Percentiles rank a stretch among this genome's conserved stretches.
Evolutionary conservation across 1,140 invertebrate genomes (phyloP).

Genomic region (Gonioctena quinquepunctata): DNA sequence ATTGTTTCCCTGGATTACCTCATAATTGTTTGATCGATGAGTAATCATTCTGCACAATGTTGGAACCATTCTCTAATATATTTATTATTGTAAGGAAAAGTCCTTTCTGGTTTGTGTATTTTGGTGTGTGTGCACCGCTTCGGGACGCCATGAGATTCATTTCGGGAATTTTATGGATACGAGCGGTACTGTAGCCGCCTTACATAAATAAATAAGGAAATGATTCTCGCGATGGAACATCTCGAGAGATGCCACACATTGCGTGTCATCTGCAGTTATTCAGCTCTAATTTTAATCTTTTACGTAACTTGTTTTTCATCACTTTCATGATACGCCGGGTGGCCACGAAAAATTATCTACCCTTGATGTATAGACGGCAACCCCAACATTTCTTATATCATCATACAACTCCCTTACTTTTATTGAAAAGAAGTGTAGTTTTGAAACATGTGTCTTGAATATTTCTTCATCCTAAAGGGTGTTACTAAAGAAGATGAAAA

Average conservation of each 20-base stretch:
- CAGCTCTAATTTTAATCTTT: slow-evolving; percentile 22
- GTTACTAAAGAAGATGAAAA: too few relatives aligned
- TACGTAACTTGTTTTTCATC: background rate
- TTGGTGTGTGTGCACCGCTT: slow-evolving; percentile 11
- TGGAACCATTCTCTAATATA: slow-evolving; percentile 8
- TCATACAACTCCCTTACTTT: too few relatives aligned
- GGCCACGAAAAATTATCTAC: background rate
- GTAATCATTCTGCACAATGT: too few relatives aligned
- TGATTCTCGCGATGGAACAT: slow-evolving; percentile 37
- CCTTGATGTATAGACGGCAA: too few relatives aligned
- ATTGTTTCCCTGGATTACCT: too few relatives aligned
- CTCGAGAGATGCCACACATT: slow-evolving; percentile 32
- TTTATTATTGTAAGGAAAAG: slow-evolving; percentile 9
- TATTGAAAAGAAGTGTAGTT: too few relatives aligned
- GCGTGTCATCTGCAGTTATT: slow-evolving; percentile 22
- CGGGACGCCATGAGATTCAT: slow-evolving; percentile 31
- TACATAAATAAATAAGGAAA: slow-evolving; percentile 48
- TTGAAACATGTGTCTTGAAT: too few relatives aligned
- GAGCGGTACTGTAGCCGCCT: slow-evolving; percentile 33
- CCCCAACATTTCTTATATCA: too few relatives aligned
- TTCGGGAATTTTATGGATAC: slow-evolving; percentile 38
- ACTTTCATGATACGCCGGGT: background rate
- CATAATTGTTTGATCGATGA: too few relatives aligned
- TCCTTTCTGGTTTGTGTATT: slow-evolving; percentile 16
- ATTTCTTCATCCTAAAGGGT: too few relatives aligned